Conservation (phyloP, 1,140 invertebrate species). For the Bemisia tabaci region DNA sequence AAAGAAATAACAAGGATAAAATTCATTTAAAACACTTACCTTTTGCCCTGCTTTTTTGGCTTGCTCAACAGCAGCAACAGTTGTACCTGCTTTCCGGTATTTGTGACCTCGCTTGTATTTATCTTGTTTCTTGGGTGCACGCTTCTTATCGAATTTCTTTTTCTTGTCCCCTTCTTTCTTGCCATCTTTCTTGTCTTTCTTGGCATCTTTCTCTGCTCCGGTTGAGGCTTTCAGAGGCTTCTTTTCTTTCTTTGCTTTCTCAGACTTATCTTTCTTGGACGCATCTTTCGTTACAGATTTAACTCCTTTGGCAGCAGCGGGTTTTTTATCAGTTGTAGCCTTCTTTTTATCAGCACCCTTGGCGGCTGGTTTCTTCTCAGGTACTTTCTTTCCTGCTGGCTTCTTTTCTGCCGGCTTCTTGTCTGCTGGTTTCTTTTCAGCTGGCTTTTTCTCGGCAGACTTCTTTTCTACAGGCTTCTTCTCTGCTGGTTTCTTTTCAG, state of each 20-base stretch:
- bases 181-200: slow-evolving; percentile 34
- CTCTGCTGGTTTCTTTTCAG: slow-evolving; percentile 26
- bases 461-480: slow-evolving; percentile 13
- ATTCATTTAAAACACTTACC: slow-evolving; percentile 33
- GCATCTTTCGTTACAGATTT: slow-evolving; percentile 19
- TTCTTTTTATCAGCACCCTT: slow-evolving; percentile 31
- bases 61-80: slow-evolving; percentile 31
- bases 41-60: slow-evolving; percentile 66
- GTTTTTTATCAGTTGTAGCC: too few relatives aligned
- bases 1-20: neutral
- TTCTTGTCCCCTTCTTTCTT: slow-evolving; percentile 30
- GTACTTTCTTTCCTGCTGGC: slow-evolving; percentile 23
- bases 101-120: too few relatives aligned
- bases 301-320: too few relatives aligned
- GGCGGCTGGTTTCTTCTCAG: slow-evolving; percentile 20
- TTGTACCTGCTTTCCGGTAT: slow-evolving; percentile 21
- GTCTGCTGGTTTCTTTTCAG: slow-evolving; percentile 28
- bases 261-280: too few relatives aligned
- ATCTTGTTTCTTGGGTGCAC: too few relatives aligned
- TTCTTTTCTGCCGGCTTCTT: slow-evolving; percentile 20
- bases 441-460: slow-evolving; percentile 15
- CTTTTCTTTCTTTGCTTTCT: too few relatives aligned
- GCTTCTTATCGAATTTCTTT: too few relatives aligned
- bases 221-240: too few relatives aligned
- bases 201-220: slow-evolving; percentile 22